phyloP scores from a whole-genome alignment of 2,888 invertebrate genomes.

The Lasioglossum zephyrum region DNA sequence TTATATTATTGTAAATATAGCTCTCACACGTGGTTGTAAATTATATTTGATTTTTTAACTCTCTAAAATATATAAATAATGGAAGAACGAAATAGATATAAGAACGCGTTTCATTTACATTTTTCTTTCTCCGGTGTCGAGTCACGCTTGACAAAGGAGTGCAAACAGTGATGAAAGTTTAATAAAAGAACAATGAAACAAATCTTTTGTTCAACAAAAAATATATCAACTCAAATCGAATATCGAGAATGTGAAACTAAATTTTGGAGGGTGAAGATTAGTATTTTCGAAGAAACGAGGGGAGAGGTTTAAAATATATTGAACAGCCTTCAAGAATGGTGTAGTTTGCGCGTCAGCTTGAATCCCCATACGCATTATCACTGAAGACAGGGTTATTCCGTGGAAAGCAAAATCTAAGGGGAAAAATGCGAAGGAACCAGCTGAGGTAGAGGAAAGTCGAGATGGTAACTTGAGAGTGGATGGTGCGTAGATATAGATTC shows the following conservation, averaged over 20 bases:
- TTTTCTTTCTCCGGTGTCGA: too few relatives aligned
- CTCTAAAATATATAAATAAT: too few relatives aligned
- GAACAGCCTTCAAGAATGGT: background rate
- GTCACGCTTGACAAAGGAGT: too few relatives aligned
- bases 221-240: background rate
- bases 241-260: background rate
- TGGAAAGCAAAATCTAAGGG: slow-evolving; percentile 50
- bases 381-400: slow-evolving; percentile 39
- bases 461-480: slow-evolving; percentile 66
- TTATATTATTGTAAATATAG: too few relatives aligned
- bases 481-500: slow-evolving; percentile 62
- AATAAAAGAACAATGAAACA: background rate
- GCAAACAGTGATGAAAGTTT: too few relatives aligned
- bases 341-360: slow-evolving; percentile 45
- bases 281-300: background rate
- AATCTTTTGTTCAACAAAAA: background rate
- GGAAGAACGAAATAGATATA: too few relatives aligned
- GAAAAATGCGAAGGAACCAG: slow-evolving; percentile 62
- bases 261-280: background rate
- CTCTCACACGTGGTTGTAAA: too few relatives aligned
- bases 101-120: too few relatives aligned
- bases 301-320: background rate
- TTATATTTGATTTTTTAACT: too few relatives aligned
- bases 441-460: slow-evolving; percentile 61
- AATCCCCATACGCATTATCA: slow-evolving; percentile 52